Evolutionary conservation across 2,113 vertebrate species (phyloP).

Genomic region (Ariopsis seemanni): DNA sequence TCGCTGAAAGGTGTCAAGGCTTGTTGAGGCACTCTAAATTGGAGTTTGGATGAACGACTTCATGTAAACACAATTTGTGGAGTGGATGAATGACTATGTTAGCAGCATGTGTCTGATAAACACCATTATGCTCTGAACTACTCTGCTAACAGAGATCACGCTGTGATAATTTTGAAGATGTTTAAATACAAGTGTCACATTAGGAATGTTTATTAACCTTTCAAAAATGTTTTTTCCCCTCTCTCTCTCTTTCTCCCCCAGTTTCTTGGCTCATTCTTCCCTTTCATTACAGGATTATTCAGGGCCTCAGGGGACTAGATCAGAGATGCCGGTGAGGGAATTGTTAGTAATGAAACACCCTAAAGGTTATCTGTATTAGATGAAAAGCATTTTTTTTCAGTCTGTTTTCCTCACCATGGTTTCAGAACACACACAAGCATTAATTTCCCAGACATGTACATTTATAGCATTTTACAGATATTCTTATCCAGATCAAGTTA

Average conservation of each 20-base stretch:
- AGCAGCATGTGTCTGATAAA: background rate
- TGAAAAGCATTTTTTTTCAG: conserved; percentile 33
- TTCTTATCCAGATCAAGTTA: no score
- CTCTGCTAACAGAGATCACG: background rate
- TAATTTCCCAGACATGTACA: background rate
- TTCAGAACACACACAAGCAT: conserved; percentile 24
- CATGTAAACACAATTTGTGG: conserved; percentile 21
- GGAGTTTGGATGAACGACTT: background rate
- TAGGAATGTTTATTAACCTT: conserved; percentile 29
- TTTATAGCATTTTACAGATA: background rate
- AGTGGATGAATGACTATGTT: background rate
- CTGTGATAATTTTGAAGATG: conserved; percentile 7
- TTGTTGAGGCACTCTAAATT: background rate
- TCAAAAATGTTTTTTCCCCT: background rate
- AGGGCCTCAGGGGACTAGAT: conserved; percentile 53
- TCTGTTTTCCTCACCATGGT: background rate
- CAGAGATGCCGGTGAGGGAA: conserved; percentile 40
- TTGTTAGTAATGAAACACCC: conserved; percentile 55
- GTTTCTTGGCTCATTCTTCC: conserved; percentile 10
- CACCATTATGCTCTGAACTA: background rate
- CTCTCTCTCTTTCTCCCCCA: background rate
- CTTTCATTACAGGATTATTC: conserved; percentile 40
- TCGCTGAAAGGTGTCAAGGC: background rate
- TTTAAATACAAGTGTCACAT: background rate
- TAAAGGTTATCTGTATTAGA: conserved; percentile 60